These are phyloP conservation scores for Protaetia brevitarsis DNA, from an alignment of 1,140 invertebrate genomes.

Conservation along the genomic window DNA sequence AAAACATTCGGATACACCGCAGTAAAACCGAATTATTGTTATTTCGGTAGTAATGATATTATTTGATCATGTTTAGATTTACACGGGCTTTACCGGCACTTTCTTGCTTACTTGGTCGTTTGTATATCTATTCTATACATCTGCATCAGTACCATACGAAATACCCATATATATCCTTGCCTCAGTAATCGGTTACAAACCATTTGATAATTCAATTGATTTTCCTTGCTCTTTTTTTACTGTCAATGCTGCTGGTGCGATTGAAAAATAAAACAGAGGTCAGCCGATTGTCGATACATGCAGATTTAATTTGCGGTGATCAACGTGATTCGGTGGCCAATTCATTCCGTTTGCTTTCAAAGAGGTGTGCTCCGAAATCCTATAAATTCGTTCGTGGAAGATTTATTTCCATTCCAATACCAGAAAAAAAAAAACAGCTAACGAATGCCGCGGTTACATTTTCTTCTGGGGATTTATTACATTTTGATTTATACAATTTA, in stretches of 20 bases:
- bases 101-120: too few species aligned
- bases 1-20: too few species aligned
- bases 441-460: not conserved
- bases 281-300: not conserved
- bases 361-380: conserved; percentile 6
- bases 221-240: not conserved
- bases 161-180: not conserved
- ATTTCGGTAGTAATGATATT: too few species aligned
- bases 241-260: not conserved
- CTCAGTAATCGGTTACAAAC: not conserved
- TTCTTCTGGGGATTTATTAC: not conserved
- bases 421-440: not conserved
- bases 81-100: too few species aligned
- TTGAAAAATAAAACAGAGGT: not conserved
- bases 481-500: conserved; percentile 6
- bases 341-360: conserved; percentile 1
- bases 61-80: too few species aligned
- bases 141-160: too few species aligned
- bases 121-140: too few species aligned
- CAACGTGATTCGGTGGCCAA: not conserved
- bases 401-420: not conserved
- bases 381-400: conserved; percentile 4
- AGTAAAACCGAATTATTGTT: too few species aligned
- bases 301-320: conserved; percentile 9
- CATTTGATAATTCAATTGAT: not conserved